phyloP scores from a whole-genome alignment of 2,797 vertebrate genomes.

The Gadopsis marmoratus region DNA sequence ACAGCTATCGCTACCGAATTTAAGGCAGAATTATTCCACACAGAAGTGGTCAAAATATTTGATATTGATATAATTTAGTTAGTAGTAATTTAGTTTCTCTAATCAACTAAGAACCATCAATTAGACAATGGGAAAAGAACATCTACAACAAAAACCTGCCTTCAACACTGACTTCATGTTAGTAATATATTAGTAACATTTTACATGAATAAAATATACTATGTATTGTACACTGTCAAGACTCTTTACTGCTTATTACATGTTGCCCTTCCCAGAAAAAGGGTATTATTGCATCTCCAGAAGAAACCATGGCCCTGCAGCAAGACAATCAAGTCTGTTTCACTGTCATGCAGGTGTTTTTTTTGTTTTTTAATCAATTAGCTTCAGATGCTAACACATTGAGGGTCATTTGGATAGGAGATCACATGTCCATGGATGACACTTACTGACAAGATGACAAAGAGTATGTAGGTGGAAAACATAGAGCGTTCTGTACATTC shows the following conservation, averaged over 20 bases:
- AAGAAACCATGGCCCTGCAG: slow-evolving; percentile 71
- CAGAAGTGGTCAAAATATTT: slow-evolving; percentile 74
- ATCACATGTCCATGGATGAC: slow-evolving; percentile 71
- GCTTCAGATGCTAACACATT: slow-evolving; percentile 68
- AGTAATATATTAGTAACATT: slow-evolving; percentile 83
- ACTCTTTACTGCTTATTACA: slow-evolving; percentile 81
- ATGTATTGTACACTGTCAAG: slow-evolving; percentile 82
- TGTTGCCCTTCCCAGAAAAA: slow-evolving; percentile 76
- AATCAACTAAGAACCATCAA: slow-evolving; percentile 77
- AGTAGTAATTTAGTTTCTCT: slow-evolving; percentile 61
- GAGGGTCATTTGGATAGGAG: slow-evolving; percentile 69
- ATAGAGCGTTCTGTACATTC: slow-evolving; percentile 55
- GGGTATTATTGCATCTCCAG: slow-evolving; percentile 83
- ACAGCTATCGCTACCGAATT: slow-evolving; percentile 74
- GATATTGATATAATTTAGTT: slow-evolving; percentile 74
- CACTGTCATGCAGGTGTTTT: slow-evolving; percentile 58
- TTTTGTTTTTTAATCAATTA: slow-evolving; percentile 49
- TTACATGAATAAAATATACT: slow-evolving; percentile 85
- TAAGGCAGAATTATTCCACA: slow-evolving; percentile 82
- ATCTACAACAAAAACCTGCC: slow-evolving; percentile 76
- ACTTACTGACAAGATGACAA: slow-evolving; percentile 66
- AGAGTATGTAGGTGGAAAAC: slow-evolving; percentile 60
- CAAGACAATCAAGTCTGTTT: slow-evolving; percentile 44
- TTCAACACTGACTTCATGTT: slow-evolving; percentile 72
- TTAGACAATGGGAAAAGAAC: slow-evolving; percentile 76